Base-by-base conservation (phyloP, 2,797 vertebrate genomes). In the Taeniopygia guttata region DNA sequence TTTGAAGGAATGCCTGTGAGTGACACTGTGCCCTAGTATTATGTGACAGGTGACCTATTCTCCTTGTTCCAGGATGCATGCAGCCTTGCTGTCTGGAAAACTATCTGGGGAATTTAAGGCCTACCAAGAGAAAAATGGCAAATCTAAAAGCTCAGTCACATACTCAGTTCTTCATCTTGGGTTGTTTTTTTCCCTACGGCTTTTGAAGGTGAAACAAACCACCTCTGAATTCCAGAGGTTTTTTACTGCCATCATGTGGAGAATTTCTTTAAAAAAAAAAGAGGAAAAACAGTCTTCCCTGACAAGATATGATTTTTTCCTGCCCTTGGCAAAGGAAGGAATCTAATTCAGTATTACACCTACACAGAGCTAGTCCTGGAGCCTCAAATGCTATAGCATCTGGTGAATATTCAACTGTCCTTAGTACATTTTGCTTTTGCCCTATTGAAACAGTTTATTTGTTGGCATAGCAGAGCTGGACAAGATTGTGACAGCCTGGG, bases 181-280 rank as follows among this genome's bases (percentile, higher is more conserved):
- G 14, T 84, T 87, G 70, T 51, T 96, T 94, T 92, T 91, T 70
- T 83, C 59, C 43, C 60, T 91, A 84, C 51, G 60, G 77, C 38
- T 96, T 93, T 73, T 87, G 91, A 95, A 84, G 75, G 82, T 52
- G 83, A 93, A 97, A 92, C 20, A 87, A 89, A 62, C 51, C 34
- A 83, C 36, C 26, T 80, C 63, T 75, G 51, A 88, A 56, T 95
- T 97, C 76, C 80, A 69, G 80, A 97, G 80, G 94, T 43, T 90
- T 96, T 96, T 95, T 97, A 96, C 97, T 96, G 97, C 96, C 95
- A 96, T 96, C 96, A n/a, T 91, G 93, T 96, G 97, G 96, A 96
- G 63, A 95, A 83, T 75, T 55, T 82, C 29, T 82, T 74, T 45
- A 11, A 52, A 74, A 83, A 70, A 87, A 38, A 38, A 11, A 38